Evolutionary conservation across 2,888 invertebrate genomes (phyloP).

Genomic region (Acleris sparsana): DNA sequence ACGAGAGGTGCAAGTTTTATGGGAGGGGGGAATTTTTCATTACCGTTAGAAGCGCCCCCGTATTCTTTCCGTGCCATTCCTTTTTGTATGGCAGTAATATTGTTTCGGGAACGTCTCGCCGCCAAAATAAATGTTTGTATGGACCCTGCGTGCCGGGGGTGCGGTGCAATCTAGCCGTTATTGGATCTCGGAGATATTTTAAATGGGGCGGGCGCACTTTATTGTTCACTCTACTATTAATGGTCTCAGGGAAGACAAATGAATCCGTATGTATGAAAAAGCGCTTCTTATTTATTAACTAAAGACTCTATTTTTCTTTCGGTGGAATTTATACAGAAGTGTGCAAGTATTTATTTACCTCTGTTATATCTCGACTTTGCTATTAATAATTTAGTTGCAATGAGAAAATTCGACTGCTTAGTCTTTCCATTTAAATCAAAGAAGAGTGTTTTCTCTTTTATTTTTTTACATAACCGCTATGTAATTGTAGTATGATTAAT

Average conservation of each 20-base stretch:
- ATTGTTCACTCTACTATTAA: slow-evolving; percentile 61
- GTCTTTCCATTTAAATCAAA: no score
- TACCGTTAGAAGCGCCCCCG: slow-evolving; percentile 58
- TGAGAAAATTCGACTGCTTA: no score
- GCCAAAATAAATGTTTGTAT: slow-evolving; percentile 69
- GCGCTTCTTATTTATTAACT: neutral
- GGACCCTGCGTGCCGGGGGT: slow-evolving; percentile 52
- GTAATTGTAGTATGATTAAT: no score
- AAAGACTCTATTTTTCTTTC: neutral
- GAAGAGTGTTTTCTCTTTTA: no score
- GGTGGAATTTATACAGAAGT: no score
- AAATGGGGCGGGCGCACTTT: slow-evolving; percentile 49
- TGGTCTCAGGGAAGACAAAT: slow-evolving; percentile 44
- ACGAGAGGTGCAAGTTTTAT: slow-evolving; percentile 56
- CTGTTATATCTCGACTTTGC: no score
- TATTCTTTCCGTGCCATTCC: slow-evolving; percentile 51
- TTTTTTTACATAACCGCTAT: no score
- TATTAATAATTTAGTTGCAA: no score
- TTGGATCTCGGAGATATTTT: slow-evolving; percentile 65
- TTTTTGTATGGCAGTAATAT: slow-evolving; percentile 70
- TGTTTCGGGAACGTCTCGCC: slow-evolving; percentile 63
- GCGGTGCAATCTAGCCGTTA: slow-evolving; percentile 59
- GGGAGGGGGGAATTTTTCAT: slow-evolving; percentile 61
- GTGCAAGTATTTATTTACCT: no score
- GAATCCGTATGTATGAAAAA: slow-evolving; percentile 33